phyloP scores from a whole-genome alignment of 2,888 invertebrate genomes.

The Leptinotarsa haldemani region DNA sequence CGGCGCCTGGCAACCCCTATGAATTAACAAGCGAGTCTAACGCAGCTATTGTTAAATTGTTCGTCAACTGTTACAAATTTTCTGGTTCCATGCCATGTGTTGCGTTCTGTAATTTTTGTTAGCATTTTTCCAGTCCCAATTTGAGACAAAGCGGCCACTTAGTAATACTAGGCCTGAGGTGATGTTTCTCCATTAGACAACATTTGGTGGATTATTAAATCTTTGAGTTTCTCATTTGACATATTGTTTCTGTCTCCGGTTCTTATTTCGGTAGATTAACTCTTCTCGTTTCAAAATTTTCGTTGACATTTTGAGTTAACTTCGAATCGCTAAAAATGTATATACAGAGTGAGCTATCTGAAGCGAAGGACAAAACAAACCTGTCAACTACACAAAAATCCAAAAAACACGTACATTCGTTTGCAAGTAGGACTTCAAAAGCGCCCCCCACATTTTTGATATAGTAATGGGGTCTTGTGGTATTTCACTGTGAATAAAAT shows the following conservation, averaged over 20 bases:
- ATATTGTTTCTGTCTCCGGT: not conserved
- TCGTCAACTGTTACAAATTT: slow-evolving; percentile 39
- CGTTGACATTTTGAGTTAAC: too few relatives aligned
- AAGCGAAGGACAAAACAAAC: too few relatives aligned
- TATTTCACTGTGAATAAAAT: too few relatives aligned
- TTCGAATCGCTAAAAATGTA: too few relatives aligned
- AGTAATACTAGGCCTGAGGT: slow-evolving; percentile 20
- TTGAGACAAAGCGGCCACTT: slow-evolving; percentile 26
- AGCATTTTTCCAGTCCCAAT: slow-evolving; percentile 38
- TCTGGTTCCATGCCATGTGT: slow-evolving; percentile 35
- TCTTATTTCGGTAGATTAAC: too few relatives aligned
- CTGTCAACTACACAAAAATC: too few relatives aligned
- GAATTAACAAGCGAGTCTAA: slow-evolving; percentile 37
- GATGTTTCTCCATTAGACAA: slow-evolving; percentile 7
- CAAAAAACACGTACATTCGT: too few relatives aligned
- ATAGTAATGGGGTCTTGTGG: too few relatives aligned
- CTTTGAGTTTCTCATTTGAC: not conserved
- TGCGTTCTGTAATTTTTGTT: slow-evolving; percentile 32
- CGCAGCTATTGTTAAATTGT: slow-evolving; percentile 40
- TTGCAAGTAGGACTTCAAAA: too few relatives aligned
- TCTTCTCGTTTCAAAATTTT: too few relatives aligned
- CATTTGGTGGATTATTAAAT: slow-evolving; percentile 22
- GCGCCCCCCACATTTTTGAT: too few relatives aligned
- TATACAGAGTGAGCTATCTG: too few relatives aligned
- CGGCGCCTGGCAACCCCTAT: slow-evolving; percentile 30